Conservation (phyloP, 2,888 invertebrate genomes). For the Eurytoma adleriae region DNA sequence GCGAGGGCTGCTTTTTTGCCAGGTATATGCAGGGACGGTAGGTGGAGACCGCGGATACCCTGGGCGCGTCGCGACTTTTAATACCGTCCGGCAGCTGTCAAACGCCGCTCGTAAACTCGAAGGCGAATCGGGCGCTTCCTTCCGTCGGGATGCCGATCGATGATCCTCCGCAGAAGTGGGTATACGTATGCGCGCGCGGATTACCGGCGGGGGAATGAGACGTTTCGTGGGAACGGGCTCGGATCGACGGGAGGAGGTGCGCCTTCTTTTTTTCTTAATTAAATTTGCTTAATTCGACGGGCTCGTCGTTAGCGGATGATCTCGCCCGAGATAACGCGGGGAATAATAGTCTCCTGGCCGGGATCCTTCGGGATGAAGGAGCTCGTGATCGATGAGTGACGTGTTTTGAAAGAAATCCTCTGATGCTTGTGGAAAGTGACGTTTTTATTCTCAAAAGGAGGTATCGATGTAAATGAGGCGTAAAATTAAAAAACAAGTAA, state of each 20-base stretch:
- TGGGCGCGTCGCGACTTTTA: neutral
- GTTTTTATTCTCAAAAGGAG: too few species aligned
- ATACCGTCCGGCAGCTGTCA: conserved; percentile 44
- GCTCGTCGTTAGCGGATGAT: neutral
- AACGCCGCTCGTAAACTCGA: conserved; percentile 8
- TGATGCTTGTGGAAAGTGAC: neutral
- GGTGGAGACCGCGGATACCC: neutral
- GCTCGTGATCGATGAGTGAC: neutral
- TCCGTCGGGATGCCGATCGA: neutral
- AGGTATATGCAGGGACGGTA: neutral
- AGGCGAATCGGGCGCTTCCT: conserved; percentile 12
- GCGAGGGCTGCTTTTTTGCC: neutral
- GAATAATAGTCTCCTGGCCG: too few species aligned
- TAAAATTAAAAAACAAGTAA: too few species aligned
- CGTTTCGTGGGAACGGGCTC: neutral
- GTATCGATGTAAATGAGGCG: too few species aligned
- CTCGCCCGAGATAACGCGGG: too few species aligned
- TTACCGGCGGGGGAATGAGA: conserved; percentile 36
- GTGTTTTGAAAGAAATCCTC: neutral
- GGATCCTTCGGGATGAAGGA: neutral
- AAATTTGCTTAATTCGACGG: conserved; percentile 23
- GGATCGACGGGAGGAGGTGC: neutral
- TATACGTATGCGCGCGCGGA: neutral
- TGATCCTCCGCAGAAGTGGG: neutral
- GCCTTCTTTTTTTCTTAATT: conserved; percentile 24